Conservation (phyloP, 2,888 invertebrate species). For the Byasa hedistus region DNA sequence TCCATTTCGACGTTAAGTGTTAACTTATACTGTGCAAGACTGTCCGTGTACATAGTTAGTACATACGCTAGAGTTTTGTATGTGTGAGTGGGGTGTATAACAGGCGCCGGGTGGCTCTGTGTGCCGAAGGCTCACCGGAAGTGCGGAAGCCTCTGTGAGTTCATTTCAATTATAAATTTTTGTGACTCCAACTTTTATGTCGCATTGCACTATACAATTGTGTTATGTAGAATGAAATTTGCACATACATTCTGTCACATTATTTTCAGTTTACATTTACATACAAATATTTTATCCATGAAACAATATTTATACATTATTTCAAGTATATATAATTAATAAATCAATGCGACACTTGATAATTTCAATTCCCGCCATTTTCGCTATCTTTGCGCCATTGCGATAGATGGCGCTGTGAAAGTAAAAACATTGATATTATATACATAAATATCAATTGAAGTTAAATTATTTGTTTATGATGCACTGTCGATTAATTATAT, state of each 20-base stretch:
- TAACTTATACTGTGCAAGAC: constrained; percentile 24
- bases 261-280: neutral
- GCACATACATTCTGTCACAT: neutral
- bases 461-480: neutral
- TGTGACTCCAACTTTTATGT: neutral
- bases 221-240: neutral
- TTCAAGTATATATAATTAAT: neutral
- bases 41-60: constrained; percentile 34
- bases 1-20: constrained; percentile 29
- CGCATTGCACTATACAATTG: neutral
- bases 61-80: constrained; percentile 33
- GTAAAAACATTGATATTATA: neutral
- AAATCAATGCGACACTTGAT: neutral
- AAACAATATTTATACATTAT: neutral
- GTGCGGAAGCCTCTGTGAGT: neutral
- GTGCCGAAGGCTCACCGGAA: neutral
- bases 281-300: neutral
- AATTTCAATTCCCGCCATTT: neutral
- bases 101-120: neutral
- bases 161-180: neutral
- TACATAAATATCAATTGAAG: neutral
- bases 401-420: neutral
- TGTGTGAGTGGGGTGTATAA: constrained; percentile 30
- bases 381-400: neutral
- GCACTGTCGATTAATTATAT: too few species aligned